These are phyloP conservation scores for Mus spretus DNA, from an alignment of 2,797 vertebrate species.

Conservation along the genomic window DNA sequence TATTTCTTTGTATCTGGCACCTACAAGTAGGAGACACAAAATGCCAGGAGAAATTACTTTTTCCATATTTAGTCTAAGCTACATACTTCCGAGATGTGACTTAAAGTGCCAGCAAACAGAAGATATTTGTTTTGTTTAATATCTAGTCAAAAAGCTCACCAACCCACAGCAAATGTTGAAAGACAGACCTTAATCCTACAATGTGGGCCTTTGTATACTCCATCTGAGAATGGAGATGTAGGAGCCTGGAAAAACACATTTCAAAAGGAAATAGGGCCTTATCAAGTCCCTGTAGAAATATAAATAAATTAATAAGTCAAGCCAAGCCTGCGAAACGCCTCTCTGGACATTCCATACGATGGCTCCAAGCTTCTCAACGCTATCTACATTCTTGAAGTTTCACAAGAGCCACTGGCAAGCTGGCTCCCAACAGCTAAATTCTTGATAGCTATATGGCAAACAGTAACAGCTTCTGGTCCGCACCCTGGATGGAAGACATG, in stretches of 20 bases:
- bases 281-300: slow-evolving; percentile 46
- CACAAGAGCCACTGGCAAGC: slow-evolving; percentile 80
- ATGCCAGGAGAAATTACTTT: background rate
- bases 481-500: slow-evolving; percentile 75
- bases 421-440: slow-evolving; percentile 84
- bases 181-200: background rate
- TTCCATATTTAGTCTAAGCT: background rate
- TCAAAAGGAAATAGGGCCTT: slow-evolving; percentile 1
- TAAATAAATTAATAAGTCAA: slow-evolving; percentile 84
- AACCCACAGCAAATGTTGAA: slow-evolving; percentile 1
- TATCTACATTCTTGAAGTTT: slow-evolving; percentile 89
- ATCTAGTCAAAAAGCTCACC: background rate
- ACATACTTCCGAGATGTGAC: slow-evolving; percentile 22
- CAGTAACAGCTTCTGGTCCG: slow-evolving; percentile 81
- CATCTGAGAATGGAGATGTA: background rate
- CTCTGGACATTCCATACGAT: slow-evolving; percentile 86
- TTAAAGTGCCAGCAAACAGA: slow-evolving; percentile 18
- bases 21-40: background rate
- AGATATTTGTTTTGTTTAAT: slow-evolving; percentile 36
- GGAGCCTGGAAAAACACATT: slow-evolving; percentile 37
- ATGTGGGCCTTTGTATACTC: background rate
- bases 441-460: slow-evolving; percentile 66
- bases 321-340: slow-evolving; percentile 89
- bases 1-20: background rate
- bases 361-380: slow-evolving; percentile 88